A percentile compares a stretch with the other conserved stretches of the same genome.
Evolutionary conservation across 2,113 vertebrate species (phyloP).

Genomic region (Chelonoidis abingdonii): DNA sequence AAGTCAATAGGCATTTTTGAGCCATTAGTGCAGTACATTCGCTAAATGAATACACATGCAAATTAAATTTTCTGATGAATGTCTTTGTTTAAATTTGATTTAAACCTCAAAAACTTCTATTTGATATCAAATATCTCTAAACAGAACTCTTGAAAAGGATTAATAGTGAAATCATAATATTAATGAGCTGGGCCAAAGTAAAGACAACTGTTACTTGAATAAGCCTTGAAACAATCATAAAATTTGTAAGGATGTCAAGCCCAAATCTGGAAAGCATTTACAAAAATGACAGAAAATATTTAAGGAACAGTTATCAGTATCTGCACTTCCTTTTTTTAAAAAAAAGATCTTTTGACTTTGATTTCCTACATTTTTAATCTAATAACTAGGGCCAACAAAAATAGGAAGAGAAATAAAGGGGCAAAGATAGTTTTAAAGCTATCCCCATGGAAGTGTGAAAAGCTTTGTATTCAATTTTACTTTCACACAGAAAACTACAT

Average conservation of each 20-base stretch:
- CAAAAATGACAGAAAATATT: slow-evolving; percentile 28
- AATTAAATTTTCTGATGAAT: slow-evolving; percentile 39
- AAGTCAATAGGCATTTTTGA: slow-evolving; percentile 19
- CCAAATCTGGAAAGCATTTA: slow-evolving; percentile 55
- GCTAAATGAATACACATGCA: not conserved
- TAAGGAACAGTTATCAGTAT: not conserved
- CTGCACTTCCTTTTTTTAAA: not conserved
- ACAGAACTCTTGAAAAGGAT: slow-evolving; percentile 46
- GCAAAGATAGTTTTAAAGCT: slow-evolving; percentile 34
- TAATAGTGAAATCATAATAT: slow-evolving; percentile 39
- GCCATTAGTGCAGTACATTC: slow-evolving; percentile 21
- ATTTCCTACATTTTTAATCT: slow-evolving; percentile 26
- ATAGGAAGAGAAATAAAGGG: not conserved
- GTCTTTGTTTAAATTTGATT: slow-evolving; percentile 37
- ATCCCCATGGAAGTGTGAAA: slow-evolving; percentile 26
- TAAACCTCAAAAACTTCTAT: slow-evolving; percentile 20
- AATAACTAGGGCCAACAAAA: slow-evolving; percentile 6
- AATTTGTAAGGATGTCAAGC: slow-evolving; percentile 3
- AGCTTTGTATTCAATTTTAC: slow-evolving; percentile 49
- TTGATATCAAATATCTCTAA: slow-evolving; percentile 57
- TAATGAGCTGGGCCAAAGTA: slow-evolving; percentile 37
- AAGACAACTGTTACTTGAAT: slow-evolving; percentile 51
- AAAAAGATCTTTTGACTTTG: not conserved
- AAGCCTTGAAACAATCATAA: slow-evolving; percentile 39
- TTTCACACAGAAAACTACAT: slow-evolving; percentile 15